Percentiles rank a stretch among this genome's conserved stretches.
phyloP scores from a whole-genome alignment of 2,888 invertebrate species.

The Blastobasis adustella region DNA sequence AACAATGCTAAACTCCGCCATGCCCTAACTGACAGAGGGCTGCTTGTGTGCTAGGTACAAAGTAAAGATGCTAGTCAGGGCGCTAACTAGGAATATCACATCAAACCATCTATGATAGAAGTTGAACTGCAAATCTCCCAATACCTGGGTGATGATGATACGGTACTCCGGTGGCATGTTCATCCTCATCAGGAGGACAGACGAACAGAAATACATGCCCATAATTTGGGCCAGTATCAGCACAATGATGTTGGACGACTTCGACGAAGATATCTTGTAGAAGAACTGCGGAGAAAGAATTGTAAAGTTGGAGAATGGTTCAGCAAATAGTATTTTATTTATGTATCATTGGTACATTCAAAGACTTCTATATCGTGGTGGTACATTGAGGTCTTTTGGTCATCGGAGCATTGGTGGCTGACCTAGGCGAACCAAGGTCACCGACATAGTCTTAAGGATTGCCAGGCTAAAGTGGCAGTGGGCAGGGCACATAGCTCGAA shows the following conservation, averaged over 20 bases:
- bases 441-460: no score
- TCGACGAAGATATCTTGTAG: slow-evolving; percentile 98
- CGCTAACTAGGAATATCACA: slow-evolving; percentile 98
- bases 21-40: slow-evolving; percentile 68
- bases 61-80: slow-evolving; percentile 95
- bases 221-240: slow-evolving; percentile 97
- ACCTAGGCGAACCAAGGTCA: no score
- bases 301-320: no score
- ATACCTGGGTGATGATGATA: slow-evolving; percentile 84
- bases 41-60: slow-evolving; percentile 96
- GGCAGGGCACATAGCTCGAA: no score
- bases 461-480: no score
- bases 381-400: no score
- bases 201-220: slow-evolving; percentile 99
- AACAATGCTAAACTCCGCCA: no score
- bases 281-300: slow-evolving; percentile 83
- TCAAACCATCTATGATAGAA: slow-evolving; percentile 99
- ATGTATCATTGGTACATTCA: no score
- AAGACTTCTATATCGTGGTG: no score
- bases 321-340: no score
- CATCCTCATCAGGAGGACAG: slow-evolving; percentile 97
- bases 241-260: slow-evolving; percentile 98
- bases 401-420: no score
- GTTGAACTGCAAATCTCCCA: slow-evolving; percentile 98
- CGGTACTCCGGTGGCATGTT: slow-evolving; percentile 99